Percentiles rank a stretch among this genome's conserved stretches.
Conservation (phyloP, 2,113 vertebrate genomes). For the Mastomys natalensis region DNA sequence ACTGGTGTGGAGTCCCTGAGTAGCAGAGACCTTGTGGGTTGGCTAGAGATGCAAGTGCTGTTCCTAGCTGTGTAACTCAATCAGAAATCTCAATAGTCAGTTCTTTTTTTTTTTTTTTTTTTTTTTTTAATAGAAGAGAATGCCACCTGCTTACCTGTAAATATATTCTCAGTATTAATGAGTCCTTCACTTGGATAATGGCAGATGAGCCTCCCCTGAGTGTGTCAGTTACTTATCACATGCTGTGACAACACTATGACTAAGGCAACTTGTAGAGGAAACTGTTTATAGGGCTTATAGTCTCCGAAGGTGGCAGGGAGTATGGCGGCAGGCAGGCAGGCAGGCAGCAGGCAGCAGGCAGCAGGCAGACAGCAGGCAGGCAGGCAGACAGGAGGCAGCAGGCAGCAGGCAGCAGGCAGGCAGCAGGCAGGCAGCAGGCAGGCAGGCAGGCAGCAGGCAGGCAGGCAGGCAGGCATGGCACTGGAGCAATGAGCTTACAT, state of each 20-base stretch:
- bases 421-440: not conserved
- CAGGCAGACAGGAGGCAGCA: not conserved
- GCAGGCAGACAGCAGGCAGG: too few species aligned
- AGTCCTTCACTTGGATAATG: not conserved
- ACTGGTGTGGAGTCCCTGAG: not conserved
- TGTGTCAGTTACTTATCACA: not conserved
- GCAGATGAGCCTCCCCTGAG: not conserved
- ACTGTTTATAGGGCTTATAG: not conserved
- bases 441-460: not conserved
- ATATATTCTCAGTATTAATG: constrained; percentile 48
- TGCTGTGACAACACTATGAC: not conserved
- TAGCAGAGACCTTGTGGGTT: not conserved
- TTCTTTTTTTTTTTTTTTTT: not conserved
- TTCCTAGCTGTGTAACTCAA: not conserved
- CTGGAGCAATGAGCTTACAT: not conserved
- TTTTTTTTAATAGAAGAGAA: constrained; percentile 42
- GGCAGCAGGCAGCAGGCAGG: not conserved
- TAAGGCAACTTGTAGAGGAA: not conserved
- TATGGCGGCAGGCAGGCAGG: not conserved
- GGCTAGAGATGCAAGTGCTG: not conserved
- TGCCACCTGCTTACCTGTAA: not conserved
- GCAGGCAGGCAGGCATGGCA: not conserved
- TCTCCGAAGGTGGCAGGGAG: not conserved
- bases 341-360: too few species aligned
- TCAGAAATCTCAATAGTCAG: not conserved